Percentiles rank a stretch among this genome's conserved stretches.
Evolutionary conservation across 2,888 invertebrate genomes (phyloP).

Genomic region (Drosophila paracracens): DNA sequence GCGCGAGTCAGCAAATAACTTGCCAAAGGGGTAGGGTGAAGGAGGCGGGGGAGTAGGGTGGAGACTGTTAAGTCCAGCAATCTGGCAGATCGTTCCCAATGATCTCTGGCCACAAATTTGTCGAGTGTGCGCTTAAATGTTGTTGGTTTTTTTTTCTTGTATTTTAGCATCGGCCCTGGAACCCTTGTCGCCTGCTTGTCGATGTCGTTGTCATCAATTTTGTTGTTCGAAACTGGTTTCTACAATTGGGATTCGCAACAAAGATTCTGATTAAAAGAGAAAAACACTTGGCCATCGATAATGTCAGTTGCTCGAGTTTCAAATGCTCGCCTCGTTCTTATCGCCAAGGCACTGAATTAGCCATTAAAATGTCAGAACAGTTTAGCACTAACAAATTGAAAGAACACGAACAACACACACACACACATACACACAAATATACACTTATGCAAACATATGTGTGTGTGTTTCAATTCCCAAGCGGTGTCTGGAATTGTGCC

Average conservation of each 20-base stretch:
- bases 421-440: too few species aligned
- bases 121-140: constrained; percentile 81
- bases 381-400: constrained; percentile 63
- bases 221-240: constrained; percentile 10
- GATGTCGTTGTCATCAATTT: constrained; percentile 70
- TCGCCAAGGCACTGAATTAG: constrained; percentile 49
- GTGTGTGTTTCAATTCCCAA: constrained; percentile 49
- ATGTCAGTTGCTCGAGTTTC: constrained; percentile 60
- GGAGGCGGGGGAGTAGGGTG: constrained; percentile 10
- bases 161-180: constrained; percentile 46
- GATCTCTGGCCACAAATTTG: constrained; percentile 74
- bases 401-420: constrained; percentile 31
- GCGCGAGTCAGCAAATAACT: constrained; percentile 73
- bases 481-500: constrained; percentile 52
- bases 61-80: constrained; percentile 31
- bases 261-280: constrained; percentile 70
- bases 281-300: constrained; percentile 29
- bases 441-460: constrained; percentile 4
- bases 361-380: constrained; percentile 66
- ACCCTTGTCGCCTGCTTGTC: constrained; percentile 39
- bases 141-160: constrained; percentile 9
- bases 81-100: constrained; percentile 44
- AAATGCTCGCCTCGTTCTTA: constrained; percentile 46
- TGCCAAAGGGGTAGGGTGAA: constrained; percentile 2
- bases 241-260: constrained; percentile 69